phyloP scores from a whole-genome alignment of 2,797 vertebrate genomes.

The Pachyuromys duprasi region DNA sequence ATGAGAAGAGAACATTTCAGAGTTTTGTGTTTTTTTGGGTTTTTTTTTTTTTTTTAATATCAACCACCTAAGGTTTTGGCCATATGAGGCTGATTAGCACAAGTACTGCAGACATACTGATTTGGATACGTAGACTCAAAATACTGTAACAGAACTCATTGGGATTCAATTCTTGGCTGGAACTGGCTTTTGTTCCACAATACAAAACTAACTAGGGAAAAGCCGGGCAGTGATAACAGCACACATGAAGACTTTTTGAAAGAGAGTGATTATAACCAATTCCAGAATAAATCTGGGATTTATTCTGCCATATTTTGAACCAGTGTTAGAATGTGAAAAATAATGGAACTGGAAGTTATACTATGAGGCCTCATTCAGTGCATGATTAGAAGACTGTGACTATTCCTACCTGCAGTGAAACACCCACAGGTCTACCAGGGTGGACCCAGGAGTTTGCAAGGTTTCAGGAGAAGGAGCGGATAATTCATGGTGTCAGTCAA shows the following conservation, averaged over 20 bases:
- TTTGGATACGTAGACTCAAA: not conserved
- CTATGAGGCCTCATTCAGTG: not conserved
- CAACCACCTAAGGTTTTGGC: not conserved
- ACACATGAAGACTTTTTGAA: not conserved
- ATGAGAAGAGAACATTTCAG: not conserved
- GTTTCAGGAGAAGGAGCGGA: not conserved
- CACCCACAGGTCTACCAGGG: not conserved
- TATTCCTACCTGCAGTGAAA: not conserved
- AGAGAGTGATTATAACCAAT: not conserved
- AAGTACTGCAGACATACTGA: not conserved
- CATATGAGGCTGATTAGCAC: not conserved
- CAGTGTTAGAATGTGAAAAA: not conserved
- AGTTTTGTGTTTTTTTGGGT: too few species aligned
- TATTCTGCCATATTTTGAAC: not conserved
- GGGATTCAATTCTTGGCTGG: not conserved
- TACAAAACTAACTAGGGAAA: not conserved
- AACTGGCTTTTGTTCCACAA: not conserved
- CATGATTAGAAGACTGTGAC: not conserved
- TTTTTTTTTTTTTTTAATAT: slow-evolving; percentile 7
- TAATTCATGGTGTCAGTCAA: not conserved
- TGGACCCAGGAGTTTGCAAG: not conserved
- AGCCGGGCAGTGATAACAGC: not conserved
- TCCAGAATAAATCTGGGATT: not conserved
- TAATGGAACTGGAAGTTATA: not conserved
- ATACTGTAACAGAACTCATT: not conserved